Percentiles rank a stretch among this genome's conserved stretches.
Conservation (phyloP, 2,888 invertebrate genomes). For the Panopea generosa region DNA sequence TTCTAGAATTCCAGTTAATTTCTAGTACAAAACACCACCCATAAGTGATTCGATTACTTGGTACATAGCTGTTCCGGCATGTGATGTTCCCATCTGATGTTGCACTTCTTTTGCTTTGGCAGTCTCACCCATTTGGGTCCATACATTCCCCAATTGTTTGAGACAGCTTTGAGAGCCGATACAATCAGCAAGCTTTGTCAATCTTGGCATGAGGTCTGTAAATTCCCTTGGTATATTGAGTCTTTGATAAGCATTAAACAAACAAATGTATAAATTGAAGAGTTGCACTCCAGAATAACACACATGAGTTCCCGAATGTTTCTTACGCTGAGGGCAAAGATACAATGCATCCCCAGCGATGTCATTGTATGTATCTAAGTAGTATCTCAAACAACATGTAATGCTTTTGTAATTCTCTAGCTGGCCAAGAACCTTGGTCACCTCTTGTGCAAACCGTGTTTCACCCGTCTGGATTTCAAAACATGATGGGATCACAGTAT, state of each 20-base stretch:
- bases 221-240: constrained; percentile 16
- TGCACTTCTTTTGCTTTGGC: constrained; percentile 39
- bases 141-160: not conserved
- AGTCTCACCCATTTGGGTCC: constrained; percentile 9
- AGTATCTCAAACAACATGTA: constrained; percentile 11
- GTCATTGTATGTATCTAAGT: constrained; percentile 14
- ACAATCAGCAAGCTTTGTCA: not conserved
- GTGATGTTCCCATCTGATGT: not conserved
- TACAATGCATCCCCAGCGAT: not conserved
- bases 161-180: not conserved
- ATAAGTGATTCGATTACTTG: no score
- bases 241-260: constrained; percentile 20
- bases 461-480: not conserved
- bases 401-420: not conserved
- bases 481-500: constrained; percentile 6
- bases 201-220: constrained; percentile 25
- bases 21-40: no score
- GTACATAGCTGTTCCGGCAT: no score
- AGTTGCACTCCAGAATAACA: not conserved
- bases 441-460: constrained; percentile 2
- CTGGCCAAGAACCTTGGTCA: constrained; percentile 1
- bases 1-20: no score
- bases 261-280: not conserved
- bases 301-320: not conserved
- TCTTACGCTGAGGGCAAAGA: not conserved